Conservation (phyloP, 1,140 invertebrate genomes). For the Drosophila sechellia region DNA sequence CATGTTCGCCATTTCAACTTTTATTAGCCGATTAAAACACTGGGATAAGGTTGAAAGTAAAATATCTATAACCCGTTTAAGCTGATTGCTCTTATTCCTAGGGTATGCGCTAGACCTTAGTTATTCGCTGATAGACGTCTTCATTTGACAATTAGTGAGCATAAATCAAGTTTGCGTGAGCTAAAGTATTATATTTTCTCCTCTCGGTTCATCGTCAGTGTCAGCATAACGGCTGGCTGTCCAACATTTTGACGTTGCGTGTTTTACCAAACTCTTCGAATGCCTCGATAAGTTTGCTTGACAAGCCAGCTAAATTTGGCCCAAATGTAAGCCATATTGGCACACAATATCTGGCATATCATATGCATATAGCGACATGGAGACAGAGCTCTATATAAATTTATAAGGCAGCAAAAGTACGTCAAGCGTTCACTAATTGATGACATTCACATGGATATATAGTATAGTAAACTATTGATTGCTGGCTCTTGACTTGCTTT, state of each 20-base stretch:
- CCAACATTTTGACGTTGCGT: constrained; percentile 49
- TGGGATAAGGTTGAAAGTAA: neutral
- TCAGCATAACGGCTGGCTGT: constrained; percentile 38
- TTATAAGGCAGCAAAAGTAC: constrained; percentile 37
- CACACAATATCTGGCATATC: constrained; percentile 5
- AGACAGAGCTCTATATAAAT: constrained; percentile 29
- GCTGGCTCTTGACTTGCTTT: constrained; percentile 38
- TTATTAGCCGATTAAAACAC: constrained; percentile 20
- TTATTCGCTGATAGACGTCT: constrained; percentile 5
- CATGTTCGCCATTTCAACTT: constrained; percentile 16
- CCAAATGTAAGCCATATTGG: constrained; percentile 29
- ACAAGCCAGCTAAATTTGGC: constrained; percentile 33
- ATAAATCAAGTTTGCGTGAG: constrained; percentile 50
- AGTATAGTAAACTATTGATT: constrained; percentile 43
- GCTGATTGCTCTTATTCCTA: no score
- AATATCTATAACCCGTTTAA: neutral
- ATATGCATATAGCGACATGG: constrained; percentile 11
- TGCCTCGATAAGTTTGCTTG: constrained; percentile 24
- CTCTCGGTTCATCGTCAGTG: constrained; percentile 35
- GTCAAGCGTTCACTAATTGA: constrained; percentile 46
- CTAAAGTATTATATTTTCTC: constrained; percentile 27
- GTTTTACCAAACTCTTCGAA: constrained; percentile 31
- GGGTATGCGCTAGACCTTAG: neutral
- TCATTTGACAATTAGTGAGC: constrained; percentile 37
- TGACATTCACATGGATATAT: constrained; percentile 32